A percentile compares a stretch with the other conserved stretches of the same genome.
phyloP scores from a whole-genome alignment of 2,113 vertebrate species.

The Collichthys lucidus region DNA sequence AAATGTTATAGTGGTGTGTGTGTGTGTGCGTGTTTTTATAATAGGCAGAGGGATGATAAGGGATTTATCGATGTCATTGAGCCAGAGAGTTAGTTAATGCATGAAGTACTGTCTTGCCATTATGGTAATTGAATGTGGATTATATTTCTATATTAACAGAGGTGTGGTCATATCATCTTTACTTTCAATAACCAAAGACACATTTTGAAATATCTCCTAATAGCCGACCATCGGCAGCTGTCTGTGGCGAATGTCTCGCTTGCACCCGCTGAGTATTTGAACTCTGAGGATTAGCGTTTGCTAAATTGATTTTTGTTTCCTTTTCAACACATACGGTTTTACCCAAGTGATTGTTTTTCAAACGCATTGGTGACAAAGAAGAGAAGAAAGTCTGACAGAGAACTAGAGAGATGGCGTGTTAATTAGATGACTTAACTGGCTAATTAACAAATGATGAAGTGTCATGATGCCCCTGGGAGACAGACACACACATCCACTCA shows the following conservation, averaged over 20 bases:
- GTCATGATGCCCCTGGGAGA: slow-evolving; percentile 66
- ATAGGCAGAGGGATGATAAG: slow-evolving; percentile 33
- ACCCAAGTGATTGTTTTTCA: slow-evolving; percentile 30
- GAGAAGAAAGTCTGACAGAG: slow-evolving; percentile 50
- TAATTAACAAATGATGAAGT: slow-evolving; percentile 79
- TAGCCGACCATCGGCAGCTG: neutral
- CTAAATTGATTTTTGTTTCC: slow-evolving; percentile 27
- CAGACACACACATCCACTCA: slow-evolving; percentile 16
- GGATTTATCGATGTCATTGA: slow-evolving; percentile 42
- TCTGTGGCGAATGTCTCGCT: neutral
- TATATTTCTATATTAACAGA: slow-evolving; percentile 18
- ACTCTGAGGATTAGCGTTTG: slow-evolving; percentile 11
- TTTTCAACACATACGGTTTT: slow-evolving; percentile 24
- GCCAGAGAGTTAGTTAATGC: slow-evolving; percentile 24
- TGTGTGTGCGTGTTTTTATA: slow-evolving; percentile 22
- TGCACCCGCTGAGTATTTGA: slow-evolving; percentile 2
- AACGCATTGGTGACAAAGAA: slow-evolving; percentile 34
- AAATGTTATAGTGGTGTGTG: slow-evolving; percentile 6
- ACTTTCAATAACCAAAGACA: slow-evolving; percentile 8
- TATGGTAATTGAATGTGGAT: slow-evolving; percentile 43
- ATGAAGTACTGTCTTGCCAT: slow-evolving; percentile 1
- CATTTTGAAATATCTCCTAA: slow-evolving; percentile 5
- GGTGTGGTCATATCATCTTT: slow-evolving; percentile 20
- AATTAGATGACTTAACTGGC: slow-evolving; percentile 76
- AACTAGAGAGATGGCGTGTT: slow-evolving; percentile 64